Evolutionary conservation across 2,888 invertebrate genomes (phyloP), one percentile per base, ranked within the genome.

Genomic region (Macaria liturata): DNA sequence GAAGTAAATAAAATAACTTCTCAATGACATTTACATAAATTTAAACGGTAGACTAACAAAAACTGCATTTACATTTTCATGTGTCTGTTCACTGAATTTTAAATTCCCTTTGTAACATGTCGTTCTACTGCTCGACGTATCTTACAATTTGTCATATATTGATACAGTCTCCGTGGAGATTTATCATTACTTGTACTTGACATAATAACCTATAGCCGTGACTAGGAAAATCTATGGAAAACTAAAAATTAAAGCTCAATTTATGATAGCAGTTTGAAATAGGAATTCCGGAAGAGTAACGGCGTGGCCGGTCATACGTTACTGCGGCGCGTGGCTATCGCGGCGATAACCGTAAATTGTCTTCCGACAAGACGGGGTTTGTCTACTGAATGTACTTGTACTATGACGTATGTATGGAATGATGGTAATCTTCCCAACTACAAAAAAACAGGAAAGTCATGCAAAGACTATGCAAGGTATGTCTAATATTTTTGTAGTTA

Each of bases 271-370:
- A 50, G 54, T 64, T 66, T 59, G 51, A 62, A 49, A 42, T 42
- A 49, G 49, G 30, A 9, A 44, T 31, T 43, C 37, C 43, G 30
- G 57, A 49, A 68, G 64, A 65, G 69, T 61, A 50, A 63, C 46
- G 58, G 48, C 52, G 59, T 64, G 62, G 54, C 61, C 65, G 67
- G 69, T 71, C 75, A 74, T 74, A 63, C 69, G 68, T 77, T 76
- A 66, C 61, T 42, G 42, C 31, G 43, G 30, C 30, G 49, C 51
- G 37, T 32, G 64, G 71, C 65, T 78, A 78, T 80, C 76, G 72
- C 71, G 66, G 53, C 79, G 69, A 78, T 80, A 77, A 75, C 77
- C 75, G 70, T 81, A 79, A 78, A 80, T 80, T 69, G 61, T 66
- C 55, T 50, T 67, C 57, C 65, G 63, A 61, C 59, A 58, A 63